A percentile compares a stretch with the other conserved stretches of the same genome.
Evolutionary conservation across 2,113 vertebrate species (phyloP).

Genomic region (Hirundichthys speculiger): DNA sequence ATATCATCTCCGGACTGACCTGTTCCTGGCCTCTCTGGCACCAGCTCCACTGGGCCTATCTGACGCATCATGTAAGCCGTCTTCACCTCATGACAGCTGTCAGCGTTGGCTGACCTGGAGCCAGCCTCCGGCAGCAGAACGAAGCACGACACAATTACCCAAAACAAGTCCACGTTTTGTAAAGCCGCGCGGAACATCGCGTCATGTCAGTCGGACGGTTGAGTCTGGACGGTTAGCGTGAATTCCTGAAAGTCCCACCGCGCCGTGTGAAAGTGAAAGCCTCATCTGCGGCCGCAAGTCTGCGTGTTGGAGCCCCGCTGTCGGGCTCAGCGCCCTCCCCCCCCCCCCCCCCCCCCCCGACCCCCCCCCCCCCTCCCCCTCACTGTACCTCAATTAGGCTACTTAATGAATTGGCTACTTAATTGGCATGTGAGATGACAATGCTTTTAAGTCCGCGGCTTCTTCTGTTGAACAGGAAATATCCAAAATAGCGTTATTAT

Average conservation of each 20-base stretch:
- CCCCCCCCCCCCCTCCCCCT: slow-evolving; percentile 21
- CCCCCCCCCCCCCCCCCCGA: neutral
- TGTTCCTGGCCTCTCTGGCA: slow-evolving; percentile 85
- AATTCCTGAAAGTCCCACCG: slow-evolving; percentile 29
- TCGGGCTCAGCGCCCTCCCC: neutral
- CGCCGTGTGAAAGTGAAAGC: slow-evolving; percentile 36
- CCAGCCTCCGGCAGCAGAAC: slow-evolving; percentile 61
- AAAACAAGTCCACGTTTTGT: slow-evolving; percentile 65
- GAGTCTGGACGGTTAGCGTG: slow-evolving; percentile 13
- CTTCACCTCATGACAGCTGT: slow-evolving; percentile 91
- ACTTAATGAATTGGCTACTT: slow-evolving; percentile 34
- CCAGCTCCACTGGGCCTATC: slow-evolving; percentile 87
- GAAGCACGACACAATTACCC: slow-evolving; percentile 59
- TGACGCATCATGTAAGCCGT: slow-evolving; percentile 90
- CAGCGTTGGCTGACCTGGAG: slow-evolving; percentile 68
- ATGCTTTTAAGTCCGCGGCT: neutral
- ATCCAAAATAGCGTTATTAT: no score
- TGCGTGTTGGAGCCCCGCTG: slow-evolving; percentile 15
- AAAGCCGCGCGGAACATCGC: slow-evolving; percentile 77
- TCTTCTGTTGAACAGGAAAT: no score
- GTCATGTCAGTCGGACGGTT: slow-evolving; percentile 74
- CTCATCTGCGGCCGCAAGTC: slow-evolving; percentile 46
- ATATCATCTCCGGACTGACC: slow-evolving; percentile 74
- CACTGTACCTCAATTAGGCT: slow-evolving; percentile 22
- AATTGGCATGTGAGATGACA: slow-evolving; percentile 17